A percentile compares a stretch with the other conserved stretches of the same genome.
Evolutionary conservation across 2,113 vertebrate genomes (phyloP).

Genomic region (Poeciliopsis prolifica): DNA sequence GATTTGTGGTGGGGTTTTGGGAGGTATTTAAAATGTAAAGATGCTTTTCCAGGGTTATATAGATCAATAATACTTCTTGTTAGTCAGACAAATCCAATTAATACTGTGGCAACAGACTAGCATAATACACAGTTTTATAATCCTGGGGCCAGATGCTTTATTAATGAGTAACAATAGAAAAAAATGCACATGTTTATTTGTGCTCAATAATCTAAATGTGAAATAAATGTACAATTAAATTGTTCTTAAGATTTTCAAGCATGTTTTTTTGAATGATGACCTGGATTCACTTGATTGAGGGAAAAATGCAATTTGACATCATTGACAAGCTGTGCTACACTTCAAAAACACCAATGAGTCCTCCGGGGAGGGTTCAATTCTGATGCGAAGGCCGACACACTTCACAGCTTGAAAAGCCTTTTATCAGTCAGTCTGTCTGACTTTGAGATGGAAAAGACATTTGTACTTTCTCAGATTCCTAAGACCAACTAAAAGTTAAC

Average conservation of each 20-base stretch:
- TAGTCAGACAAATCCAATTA: constrained; percentile 46
- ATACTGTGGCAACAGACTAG: constrained; percentile 17
- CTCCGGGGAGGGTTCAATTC: constrained; percentile 52
- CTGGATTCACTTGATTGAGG: constrained; percentile 32
- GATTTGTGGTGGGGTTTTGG: background rate
- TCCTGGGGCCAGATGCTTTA: constrained; percentile 12
- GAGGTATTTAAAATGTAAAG: constrained; percentile 24
- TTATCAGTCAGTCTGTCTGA: constrained; percentile 71
- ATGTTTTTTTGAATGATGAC: constrained; percentile 42
- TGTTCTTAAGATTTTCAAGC: constrained; percentile 2
- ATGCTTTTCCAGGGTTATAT: constrained; percentile 36
- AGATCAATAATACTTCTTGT: constrained; percentile 50
- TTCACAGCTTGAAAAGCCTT: constrained; percentile 76
- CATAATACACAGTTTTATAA: constrained; percentile 11
- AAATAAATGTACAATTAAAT: background rate
- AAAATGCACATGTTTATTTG: background rate
- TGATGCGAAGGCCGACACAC: constrained; percentile 59
- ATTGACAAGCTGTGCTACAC: constrained; percentile 48
- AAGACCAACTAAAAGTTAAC: constrained; percentile 45
- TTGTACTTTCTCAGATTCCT: constrained; percentile 45
- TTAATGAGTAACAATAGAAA: background rate
- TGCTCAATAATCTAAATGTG: background rate
- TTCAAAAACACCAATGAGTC: constrained; percentile 63
- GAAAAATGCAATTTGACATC: constrained; percentile 70
- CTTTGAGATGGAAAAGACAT: constrained; percentile 58